Conservation (phyloP, 2,797 vertebrate genomes). For the Benthosema pterotum region DNA sequence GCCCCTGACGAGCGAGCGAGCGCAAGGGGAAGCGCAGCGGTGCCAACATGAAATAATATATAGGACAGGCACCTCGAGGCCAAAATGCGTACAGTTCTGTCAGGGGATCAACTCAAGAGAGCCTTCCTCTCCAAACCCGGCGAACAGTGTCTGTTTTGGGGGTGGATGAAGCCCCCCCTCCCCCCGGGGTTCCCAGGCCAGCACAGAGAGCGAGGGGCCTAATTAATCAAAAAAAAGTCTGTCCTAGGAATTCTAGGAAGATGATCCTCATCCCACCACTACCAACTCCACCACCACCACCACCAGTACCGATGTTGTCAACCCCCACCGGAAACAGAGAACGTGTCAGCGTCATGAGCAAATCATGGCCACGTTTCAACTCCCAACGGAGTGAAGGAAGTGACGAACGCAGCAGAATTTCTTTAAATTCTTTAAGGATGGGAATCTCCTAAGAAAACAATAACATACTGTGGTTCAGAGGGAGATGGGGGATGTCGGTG, state of each 20-base stretch:
- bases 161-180: slow-evolving; percentile 42
- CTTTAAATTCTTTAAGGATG: too few relatives aligned
- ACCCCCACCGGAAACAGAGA: slow-evolving; percentile 22
- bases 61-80: slow-evolving; percentile 68
- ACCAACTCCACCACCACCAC: slow-evolving; percentile 13
- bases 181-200: slow-evolving; percentile 38
- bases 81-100: slow-evolving; percentile 36
- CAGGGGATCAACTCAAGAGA: slow-evolving; percentile 46
- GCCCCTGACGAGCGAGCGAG: too few relatives aligned
- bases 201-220: slow-evolving; percentile 40
- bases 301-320: too few relatives aligned
- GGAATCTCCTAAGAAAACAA: slow-evolving; percentile 37
- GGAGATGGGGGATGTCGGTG: background rate
- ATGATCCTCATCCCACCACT: background rate
- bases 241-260: slow-evolving; percentile 48
- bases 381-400: slow-evolving; percentile 23
- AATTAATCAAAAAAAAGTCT: slow-evolving; percentile 69
- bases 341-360: slow-evolving; percentile 36
- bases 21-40: too few relatives aligned
- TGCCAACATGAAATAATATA: slow-evolving; percentile 53
- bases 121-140: slow-evolving; percentile 29
- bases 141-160: too few relatives aligned
- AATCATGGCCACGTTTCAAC: background rate
- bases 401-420: slow-evolving; percentile 25
- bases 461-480: too few relatives aligned